A percentile compares a stretch with the other conserved stretches of the same genome.
Evolutionary conservation across 2,797 vertebrate species (phyloP).

Genomic region (Lates japonicus): DNA sequence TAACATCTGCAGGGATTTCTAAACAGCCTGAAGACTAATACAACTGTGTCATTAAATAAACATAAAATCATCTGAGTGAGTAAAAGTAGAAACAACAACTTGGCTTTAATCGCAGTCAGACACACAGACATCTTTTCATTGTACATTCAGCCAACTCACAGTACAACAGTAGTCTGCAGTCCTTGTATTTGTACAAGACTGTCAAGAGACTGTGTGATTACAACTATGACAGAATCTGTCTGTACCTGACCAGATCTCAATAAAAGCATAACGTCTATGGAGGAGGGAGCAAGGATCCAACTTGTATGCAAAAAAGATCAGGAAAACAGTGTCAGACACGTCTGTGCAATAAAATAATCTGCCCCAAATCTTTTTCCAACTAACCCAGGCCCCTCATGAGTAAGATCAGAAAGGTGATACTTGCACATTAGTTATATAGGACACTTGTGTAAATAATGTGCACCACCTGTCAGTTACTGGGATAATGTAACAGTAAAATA

Average conservation of each 20-base stretch:
- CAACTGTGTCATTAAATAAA: no score
- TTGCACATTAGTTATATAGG: conserved; percentile 12
- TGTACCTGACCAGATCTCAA: neutral
- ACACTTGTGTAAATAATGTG: conserved; percentile 8
- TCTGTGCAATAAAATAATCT: neutral
- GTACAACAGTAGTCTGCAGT: neutral
- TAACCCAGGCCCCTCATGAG: neutral
- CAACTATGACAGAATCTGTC: neutral
- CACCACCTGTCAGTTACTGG: conserved; percentile 41
- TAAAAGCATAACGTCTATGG: neutral
- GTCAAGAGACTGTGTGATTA: neutral
- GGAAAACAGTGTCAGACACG: neutral
- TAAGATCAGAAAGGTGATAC: neutral
- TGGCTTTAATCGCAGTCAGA: neutral
- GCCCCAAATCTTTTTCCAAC: neutral
- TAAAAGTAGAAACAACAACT: neutral
- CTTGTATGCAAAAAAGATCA: neutral
- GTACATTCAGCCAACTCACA: neutral
- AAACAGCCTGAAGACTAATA: neutral
- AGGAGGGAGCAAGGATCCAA: neutral
- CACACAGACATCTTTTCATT: neutral
- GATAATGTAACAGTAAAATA: conserved; percentile 33
- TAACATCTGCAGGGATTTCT: neutral
- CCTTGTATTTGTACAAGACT: neutral
- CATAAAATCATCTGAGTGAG: neutral